A percentile compares a stretch with the other conserved stretches of the same genome.
phyloP scores from a whole-genome alignment of 2,113 vertebrate species.

The Pteruthius melanotis region DNA sequence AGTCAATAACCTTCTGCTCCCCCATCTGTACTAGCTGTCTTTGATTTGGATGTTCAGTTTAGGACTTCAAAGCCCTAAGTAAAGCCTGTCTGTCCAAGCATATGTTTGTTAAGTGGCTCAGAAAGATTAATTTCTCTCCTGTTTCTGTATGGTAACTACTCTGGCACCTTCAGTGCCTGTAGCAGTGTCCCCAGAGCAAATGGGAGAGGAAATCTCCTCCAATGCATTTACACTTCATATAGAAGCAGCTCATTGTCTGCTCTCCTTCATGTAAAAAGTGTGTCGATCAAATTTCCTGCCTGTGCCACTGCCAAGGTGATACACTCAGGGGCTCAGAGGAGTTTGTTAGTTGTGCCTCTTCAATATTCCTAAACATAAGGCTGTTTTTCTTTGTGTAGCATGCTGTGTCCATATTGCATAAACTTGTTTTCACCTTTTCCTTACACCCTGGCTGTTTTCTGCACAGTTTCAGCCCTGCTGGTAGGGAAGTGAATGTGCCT shows the following conservation, averaged over 20 bases:
- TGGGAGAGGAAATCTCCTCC: neutral
- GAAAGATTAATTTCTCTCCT: neutral
- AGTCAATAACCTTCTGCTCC: neutral
- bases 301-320: neutral
- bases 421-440: neutral
- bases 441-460: neutral
- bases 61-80: neutral
- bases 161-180: neutral
- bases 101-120: neutral
- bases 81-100: neutral
- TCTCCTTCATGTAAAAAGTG: neutral
- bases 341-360: neutral
- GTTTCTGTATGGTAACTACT: neutral
- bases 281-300: neutral
- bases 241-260: neutral
- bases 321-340: neutral
- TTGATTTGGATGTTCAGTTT: neutral
- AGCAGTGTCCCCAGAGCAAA: neutral
- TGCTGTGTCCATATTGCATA: neutral
- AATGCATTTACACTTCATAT: neutral
- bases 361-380: neutral
- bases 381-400: neutral
- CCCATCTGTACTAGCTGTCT: neutral
- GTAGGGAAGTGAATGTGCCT: neutral
- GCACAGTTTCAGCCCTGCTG: neutral